Conservation (phyloP, 2,113 vertebrate species). For the Mirza zaza region DNA sequence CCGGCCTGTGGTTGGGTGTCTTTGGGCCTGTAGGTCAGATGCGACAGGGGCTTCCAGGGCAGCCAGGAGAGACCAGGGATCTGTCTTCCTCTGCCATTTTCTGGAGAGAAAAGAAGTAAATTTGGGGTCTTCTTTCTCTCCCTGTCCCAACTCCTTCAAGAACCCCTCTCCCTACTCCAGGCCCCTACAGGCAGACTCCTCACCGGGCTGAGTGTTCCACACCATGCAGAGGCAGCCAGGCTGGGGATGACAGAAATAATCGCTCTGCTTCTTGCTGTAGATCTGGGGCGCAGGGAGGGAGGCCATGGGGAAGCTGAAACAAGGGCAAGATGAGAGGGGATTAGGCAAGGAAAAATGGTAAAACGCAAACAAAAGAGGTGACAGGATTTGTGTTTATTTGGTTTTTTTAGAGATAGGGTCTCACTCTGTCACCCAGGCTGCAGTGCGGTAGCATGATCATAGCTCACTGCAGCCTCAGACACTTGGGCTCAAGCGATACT, state of each 20-base stretch:
- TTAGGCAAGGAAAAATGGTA: background rate
- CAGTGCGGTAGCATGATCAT: too few relatives aligned
- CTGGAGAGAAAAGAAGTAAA: conserved; percentile 73
- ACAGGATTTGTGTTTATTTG: too few relatives aligned
- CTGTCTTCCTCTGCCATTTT: conserved; percentile 85
- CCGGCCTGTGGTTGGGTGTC: conserved; percentile 93
- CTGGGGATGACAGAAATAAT: conserved; percentile 87
- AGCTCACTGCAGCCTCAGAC: too few relatives aligned
- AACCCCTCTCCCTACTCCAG: background rate
- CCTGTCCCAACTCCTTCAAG: background rate
- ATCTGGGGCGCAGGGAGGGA: conserved; percentile 89
- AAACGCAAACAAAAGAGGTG: background rate
- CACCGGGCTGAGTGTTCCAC: conserved; percentile 89
- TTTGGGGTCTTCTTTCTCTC: background rate
- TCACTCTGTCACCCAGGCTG: too few relatives aligned
- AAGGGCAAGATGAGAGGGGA: background rate
- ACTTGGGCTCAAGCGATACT: too few relatives aligned
- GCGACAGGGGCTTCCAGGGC: conserved; percentile 85
- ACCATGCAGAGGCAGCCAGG: conserved; percentile 91
- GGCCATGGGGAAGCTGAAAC: conserved; percentile 89
- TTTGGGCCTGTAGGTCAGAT: conserved; percentile 89
- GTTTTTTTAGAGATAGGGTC: too few relatives aligned
- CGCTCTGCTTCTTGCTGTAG: conserved; percentile 89
- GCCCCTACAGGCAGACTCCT: background rate
- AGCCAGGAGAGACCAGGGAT: conserved; percentile 86